These are phyloP conservation scores for Staurois parvus DNA, from an alignment of 2,797 vertebrate species.

Conservation along the genomic window DNA sequence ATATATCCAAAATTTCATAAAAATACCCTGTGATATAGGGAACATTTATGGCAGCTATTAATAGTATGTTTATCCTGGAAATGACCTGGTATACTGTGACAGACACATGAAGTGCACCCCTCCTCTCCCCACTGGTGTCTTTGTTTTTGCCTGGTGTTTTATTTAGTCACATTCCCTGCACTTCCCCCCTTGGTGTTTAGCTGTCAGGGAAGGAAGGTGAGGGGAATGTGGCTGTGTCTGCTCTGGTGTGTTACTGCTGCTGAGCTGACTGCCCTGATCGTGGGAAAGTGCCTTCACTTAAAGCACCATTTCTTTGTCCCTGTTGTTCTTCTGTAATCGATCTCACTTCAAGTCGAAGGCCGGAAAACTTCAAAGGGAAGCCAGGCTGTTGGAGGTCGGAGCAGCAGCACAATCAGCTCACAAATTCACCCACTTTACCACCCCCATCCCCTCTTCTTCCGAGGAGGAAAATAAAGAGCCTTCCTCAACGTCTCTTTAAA, in stretches of 20 bases:
- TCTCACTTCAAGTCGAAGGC: slow-evolving; percentile 79
- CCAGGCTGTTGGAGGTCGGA: slow-evolving; percentile 77
- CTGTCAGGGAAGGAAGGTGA: slow-evolving; percentile 57
- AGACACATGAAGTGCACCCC: slow-evolving; percentile 41
- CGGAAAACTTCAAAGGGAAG: slow-evolving; percentile 81
- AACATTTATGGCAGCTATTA: slow-evolving; percentile 31
- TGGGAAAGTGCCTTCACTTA: slow-evolving; percentile 86
- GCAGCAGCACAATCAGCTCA: slow-evolving; percentile 73
- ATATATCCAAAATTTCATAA: not conserved
- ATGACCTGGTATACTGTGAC: slow-evolving; percentile 21
- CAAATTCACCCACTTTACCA: slow-evolving; percentile 67
- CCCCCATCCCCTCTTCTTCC: slow-evolving; percentile 61
- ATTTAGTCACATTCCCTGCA: slow-evolving; percentile 51
- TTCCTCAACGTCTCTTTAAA: slow-evolving; percentile 54
- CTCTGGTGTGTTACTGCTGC: slow-evolving; percentile 48
- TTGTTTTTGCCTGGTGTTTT: slow-evolving; percentile 55
- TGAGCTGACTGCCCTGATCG: slow-evolving; percentile 75
- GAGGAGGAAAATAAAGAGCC: slow-evolving; percentile 64
- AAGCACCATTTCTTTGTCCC: slow-evolving; percentile 79
- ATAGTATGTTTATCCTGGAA: slow-evolving; percentile 50
- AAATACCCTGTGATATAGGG: not conserved
- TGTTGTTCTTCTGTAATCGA: slow-evolving; percentile 86
- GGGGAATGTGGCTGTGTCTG: slow-evolving; percentile 62
- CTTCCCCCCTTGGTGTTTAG: slow-evolving; percentile 44
- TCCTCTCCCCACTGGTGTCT: slow-evolving; percentile 24